Evolutionary conservation across 2,888 invertebrate species (phyloP).

Genomic region (Synanthedon vespiformis): DNA sequence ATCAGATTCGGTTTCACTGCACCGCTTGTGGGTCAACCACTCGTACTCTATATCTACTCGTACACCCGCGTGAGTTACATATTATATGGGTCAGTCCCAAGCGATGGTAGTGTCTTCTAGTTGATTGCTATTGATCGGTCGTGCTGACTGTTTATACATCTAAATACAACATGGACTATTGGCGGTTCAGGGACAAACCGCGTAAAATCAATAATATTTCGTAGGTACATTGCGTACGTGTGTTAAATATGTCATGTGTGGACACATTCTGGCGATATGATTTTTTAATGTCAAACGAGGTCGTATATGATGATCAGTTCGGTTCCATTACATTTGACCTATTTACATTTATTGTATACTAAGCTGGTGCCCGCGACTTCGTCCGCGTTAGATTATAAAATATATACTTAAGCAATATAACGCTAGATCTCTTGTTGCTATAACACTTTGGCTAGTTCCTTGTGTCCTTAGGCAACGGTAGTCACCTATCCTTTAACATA

Average conservation of each 20-base stretch:
- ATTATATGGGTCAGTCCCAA: constrained; percentile 13
- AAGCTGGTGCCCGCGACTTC: no score
- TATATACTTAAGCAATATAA: no score
- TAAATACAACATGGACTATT: constrained; percentile 31
- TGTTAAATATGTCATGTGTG: constrained; percentile 1
- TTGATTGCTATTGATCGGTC: constrained; percentile 43
- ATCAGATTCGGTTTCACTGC: not conserved
- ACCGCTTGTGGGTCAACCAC: not conserved
- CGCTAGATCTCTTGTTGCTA: no score
- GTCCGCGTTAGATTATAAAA: no score
- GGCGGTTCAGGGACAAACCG: constrained; percentile 31
- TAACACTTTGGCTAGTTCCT: no score
- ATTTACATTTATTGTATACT: no score
- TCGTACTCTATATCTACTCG: not conserved
- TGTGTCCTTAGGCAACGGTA: no score
- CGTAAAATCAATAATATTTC: constrained; percentile 29
- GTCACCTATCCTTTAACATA: no score
- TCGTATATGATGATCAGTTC: not conserved
- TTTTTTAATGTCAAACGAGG: not conserved
- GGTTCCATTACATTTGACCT: no score
- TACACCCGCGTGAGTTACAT: not conserved
- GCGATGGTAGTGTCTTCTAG: constrained; percentile 13
- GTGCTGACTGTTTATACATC: constrained; percentile 30
- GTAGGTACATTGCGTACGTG: constrained; percentile 15
- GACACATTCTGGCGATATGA: not conserved